Evolutionary conservation across 2,888 invertebrate genomes (phyloP), one percentile per base, ranked within the genome.

Genomic region (Ellobium chinense): DNA sequence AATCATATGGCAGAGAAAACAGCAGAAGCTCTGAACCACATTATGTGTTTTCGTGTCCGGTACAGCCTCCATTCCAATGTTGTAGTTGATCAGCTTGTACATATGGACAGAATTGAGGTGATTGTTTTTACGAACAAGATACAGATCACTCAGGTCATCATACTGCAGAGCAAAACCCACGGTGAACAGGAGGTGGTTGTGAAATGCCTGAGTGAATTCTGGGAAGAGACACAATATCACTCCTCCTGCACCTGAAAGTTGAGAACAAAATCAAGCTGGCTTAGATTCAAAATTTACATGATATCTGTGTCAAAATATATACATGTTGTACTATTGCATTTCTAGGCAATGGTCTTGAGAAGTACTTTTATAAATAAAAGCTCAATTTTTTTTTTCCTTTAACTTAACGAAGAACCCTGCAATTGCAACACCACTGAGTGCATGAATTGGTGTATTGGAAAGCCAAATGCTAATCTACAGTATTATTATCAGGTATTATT

Each of bases 131-230:
- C 46, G 70, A 21, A 78, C 5, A 0, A 78, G 36, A 37, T 56
- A 78, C 18, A 78, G 65, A 34, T 78, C 78, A 72, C 72, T 78
- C 21, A 78, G 72, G n/a, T 78, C 78, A 65, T 78, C 78, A 54
- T 63, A 78, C 58, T 78, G 78, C 24, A 72, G 21, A 9, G 78
- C 72, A 37, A 72, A 70, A 7, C 78, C 72, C 14, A 62, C 70
- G 2, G 78, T 78, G 36, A 78, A 78, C 24, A 78, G 65, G 1
- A 78, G 72, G 27, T 56, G 18, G 65, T 65, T 65, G 56, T 78
- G 78, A 27, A 65, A 72, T 63, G 63, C 21, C 29, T 31, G 29
- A 5, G 31, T 21, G 7, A 46, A 29, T 24, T 72, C 78, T 18
- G 72, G 65, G 37, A 72, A 65, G 0, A 78, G 36, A 34, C 56